These are phyloP conservation scores for Drosophila eugracilis DNA, from an alignment of 1,140 invertebrate genomes.

Conservation along the genomic window DNA sequence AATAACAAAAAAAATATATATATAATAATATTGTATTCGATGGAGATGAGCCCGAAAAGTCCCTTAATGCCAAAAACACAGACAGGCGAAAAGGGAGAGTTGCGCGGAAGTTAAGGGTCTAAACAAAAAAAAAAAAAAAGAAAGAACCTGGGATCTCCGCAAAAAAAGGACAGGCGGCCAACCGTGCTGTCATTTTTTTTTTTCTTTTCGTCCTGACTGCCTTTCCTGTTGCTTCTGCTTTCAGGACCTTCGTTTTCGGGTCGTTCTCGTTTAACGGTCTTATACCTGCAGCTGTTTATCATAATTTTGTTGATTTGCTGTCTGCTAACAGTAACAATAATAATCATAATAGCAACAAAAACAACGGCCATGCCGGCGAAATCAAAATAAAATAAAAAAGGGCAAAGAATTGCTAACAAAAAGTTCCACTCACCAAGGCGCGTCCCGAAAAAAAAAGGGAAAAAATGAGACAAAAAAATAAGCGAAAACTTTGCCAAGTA, in stretches of 20 bases:
- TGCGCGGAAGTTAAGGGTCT: slow-evolving; percentile 6
- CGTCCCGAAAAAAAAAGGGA: slow-evolving; percentile 22
- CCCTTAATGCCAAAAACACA: slow-evolving; percentile 59
- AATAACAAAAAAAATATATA: slow-evolving; percentile 56
- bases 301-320: slow-evolving; percentile 83
- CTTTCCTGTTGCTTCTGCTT: slow-evolving; percentile 37
- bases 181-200: slow-evolving; percentile 58
- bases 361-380: slow-evolving; percentile 48
- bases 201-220: not conserved
- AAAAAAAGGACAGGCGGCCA: slow-evolving; percentile 63
- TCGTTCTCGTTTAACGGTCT: slow-evolving; percentile 62
- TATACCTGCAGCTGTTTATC: slow-evolving; percentile 83
- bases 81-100: slow-evolving; percentile 14
- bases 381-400: slow-evolving; percentile 54
- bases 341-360: slow-evolving; percentile 64
- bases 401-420: slow-evolving; percentile 46
- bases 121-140: slow-evolving; percentile 1
- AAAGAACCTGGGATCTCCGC: slow-evolving; percentile 24
- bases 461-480: slow-evolving; percentile 27
- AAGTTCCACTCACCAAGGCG: slow-evolving; percentile 45
- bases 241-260: slow-evolving; percentile 49
- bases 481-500: slow-evolving; percentile 55
- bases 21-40: slow-evolving; percentile 55
- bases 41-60: slow-evolving; percentile 58
- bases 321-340: slow-evolving; percentile 70